Base-by-base conservation (phyloP, 92 coral and sea anemone genomes). In the Ricordea florida region DNA sequence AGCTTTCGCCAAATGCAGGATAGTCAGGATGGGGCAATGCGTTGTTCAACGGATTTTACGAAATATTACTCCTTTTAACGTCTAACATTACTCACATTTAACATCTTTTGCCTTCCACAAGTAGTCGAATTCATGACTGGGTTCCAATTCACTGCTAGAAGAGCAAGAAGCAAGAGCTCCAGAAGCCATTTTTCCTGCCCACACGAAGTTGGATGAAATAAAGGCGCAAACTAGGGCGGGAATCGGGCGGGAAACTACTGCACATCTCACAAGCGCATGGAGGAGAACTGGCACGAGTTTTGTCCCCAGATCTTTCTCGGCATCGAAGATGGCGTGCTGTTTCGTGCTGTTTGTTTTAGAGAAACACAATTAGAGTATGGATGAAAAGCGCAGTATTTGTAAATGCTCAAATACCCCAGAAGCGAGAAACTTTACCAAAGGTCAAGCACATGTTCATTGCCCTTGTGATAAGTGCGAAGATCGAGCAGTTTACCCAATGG, bases 391-490 rank as follows among this genome's bases (percentile, higher is more conserved):
- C 58, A 76, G 82, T 51, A 28, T 62, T 58, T 64, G 66, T 30
- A 51, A 34, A 30, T 76, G 66, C 36, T 43, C 51, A 6, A 27
- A 38, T 37, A 63, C 58, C 40, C 74, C 65, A 35, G 82, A 63
- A 27, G 57, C 66, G 24, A 58, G 5, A 17, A 23, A 36, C 10
- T 63, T 63, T 62, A 47, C 65, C 20, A 43, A 37, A 52, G 74
- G 70, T 44, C 62, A 74, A 74, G 31, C 36, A 26, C 74, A 55
- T 60, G 72, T 74, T 41, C 81, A 74, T 31, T 74, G 72, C 48
- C 71, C 81, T 26, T 74, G 81, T 47, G 46, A 45, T 13, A 59
- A 45, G 48, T 78, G 84, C 38, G 68, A 66, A 68, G 68, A 57
- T 45, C 34, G 42, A 24, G 66, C 84, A 24, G 79, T 66, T 37